Percentiles rank a stretch among this genome's conserved stretches.
Conservation (phyloP, 92 coral and sea anemone genomes). For the Chrysogorgia sp. region DNA sequence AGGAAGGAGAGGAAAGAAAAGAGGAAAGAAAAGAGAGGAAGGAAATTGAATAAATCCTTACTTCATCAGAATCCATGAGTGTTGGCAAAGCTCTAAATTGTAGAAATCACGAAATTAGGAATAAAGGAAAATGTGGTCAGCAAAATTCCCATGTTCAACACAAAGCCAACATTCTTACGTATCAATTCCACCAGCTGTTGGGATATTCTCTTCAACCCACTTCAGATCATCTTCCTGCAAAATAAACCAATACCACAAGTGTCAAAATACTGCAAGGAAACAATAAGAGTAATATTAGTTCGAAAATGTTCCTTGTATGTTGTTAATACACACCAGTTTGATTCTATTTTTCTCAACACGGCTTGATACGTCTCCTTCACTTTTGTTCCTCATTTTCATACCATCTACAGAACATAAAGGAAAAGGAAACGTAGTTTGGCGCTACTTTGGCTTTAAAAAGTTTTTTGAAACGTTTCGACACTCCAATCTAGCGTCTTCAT, state of each 20-base stretch:
- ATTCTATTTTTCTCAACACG: constrained; percentile 58
- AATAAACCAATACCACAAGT: no score
- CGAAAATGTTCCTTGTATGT: no score
- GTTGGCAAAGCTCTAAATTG: constrained; percentile 82
- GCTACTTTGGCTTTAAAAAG: no score
- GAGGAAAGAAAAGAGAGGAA: neutral
- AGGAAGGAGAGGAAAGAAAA: no score
- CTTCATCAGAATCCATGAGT: constrained; percentile 97
- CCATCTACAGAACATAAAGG: constrained; percentile 68
- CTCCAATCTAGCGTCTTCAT: no score
- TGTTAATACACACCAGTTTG: constrained; percentile 46
- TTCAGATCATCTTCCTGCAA: constrained; percentile 91
- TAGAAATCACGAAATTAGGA: neutral
- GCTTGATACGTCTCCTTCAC: constrained; percentile 73
- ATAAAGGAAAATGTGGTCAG: neutral
- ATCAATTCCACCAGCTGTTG: constrained; percentile 88
- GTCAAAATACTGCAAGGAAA: no score
- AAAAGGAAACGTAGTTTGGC: no score
- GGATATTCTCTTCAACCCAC: constrained; percentile 98
- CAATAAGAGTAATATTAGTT: neutral
- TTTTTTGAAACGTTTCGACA: neutral
- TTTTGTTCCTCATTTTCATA: constrained; percentile 89
- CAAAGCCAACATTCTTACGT: constrained; percentile 65
- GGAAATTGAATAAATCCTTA: constrained; percentile 28
- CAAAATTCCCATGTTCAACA: neutral